These are phyloP conservation scores for Myotis brandtii DNA, from an alignment of 2,113 vertebrate species.

Conservation along the genomic window DNA sequence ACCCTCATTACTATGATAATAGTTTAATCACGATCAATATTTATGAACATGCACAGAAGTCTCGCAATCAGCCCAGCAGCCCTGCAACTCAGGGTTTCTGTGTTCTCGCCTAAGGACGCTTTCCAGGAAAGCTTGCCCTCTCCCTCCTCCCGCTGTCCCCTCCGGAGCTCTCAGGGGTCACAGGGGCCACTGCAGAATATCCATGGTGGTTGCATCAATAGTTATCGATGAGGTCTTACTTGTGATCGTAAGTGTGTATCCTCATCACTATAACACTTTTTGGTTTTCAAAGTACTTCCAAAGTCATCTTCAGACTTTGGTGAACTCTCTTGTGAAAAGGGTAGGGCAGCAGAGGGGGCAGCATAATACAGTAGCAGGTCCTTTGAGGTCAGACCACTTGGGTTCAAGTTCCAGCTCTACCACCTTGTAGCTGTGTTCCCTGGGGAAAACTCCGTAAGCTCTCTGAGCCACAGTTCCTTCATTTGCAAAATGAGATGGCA, in stretches of 20 bases:
- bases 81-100: background rate
- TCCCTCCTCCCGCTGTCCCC: background rate
- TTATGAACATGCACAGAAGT: constrained; percentile 72
- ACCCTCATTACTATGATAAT: constrained; percentile 69
- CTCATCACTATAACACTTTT: background rate
- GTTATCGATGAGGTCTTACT: background rate
- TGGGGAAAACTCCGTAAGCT: background rate
- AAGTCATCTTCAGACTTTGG: background rate
- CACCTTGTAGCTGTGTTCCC: background rate
- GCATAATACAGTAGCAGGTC: background rate
- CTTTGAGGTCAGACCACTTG: background rate
- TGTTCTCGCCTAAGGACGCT: background rate
- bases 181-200: background rate
- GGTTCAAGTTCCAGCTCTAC: background rate
- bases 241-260: background rate
- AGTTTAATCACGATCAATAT: constrained; percentile 72
- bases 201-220: background rate
- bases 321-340: background rate
- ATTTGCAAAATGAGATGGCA: background rate
- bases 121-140: background rate
- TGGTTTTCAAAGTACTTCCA: background rate
- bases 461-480: background rate
- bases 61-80: background rate
- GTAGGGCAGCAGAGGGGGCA: background rate
- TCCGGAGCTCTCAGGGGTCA: background rate